Base-by-base conservation (phyloP, 1,140 invertebrate species). In the Sipha flava region DNA sequence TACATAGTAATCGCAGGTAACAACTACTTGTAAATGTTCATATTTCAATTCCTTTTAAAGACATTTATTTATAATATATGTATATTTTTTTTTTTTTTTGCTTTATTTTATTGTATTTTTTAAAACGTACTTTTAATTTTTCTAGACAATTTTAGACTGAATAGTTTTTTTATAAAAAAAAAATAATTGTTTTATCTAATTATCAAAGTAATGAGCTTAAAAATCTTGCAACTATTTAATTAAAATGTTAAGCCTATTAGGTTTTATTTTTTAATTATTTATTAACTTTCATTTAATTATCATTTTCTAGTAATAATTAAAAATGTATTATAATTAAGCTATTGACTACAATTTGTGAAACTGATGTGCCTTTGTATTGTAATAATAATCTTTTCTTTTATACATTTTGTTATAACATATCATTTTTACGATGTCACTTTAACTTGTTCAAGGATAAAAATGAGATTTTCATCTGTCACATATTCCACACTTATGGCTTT, bases 321-420 rank as follows among this genome's bases (percentile, higher is more conserved):
- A n/a, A 26, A 66, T 66, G 73, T 77, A 59, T 77, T 77, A 57
- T 77, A 77, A 14, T 70, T 59, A 26, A 45, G 40, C 21, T 52
- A 37, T 37, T 77, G 37, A 77, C 73, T 77, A 77, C 31, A 57
- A 57, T n/a, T 43, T 29, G 52, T 59, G 73, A 59, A 77, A 77
- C 73, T 77, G 49, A 77, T 59, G 73, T 77, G 73, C 73, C 73
- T 77, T 77, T 77, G 73, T 77, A 77, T 26, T 77, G 12, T 59
- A 77, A 18, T 37, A 77, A 3, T 59, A 70, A 47, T 77, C 14
- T 40, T 75, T 75, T 54, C 21, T 31, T 57, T 59, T 59, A 77
- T 52, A 77, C 73, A 40, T 77, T 77, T 77, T 59, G 31, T 59
- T 43, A 34, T 59, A 77, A 77, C 49, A 77, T 77, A 77, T 57